These are phyloP conservation scores for Etheostoma spectabile DNA, from an alignment of 2,113 vertebrate genomes.

Conservation along the genomic window DNA sequence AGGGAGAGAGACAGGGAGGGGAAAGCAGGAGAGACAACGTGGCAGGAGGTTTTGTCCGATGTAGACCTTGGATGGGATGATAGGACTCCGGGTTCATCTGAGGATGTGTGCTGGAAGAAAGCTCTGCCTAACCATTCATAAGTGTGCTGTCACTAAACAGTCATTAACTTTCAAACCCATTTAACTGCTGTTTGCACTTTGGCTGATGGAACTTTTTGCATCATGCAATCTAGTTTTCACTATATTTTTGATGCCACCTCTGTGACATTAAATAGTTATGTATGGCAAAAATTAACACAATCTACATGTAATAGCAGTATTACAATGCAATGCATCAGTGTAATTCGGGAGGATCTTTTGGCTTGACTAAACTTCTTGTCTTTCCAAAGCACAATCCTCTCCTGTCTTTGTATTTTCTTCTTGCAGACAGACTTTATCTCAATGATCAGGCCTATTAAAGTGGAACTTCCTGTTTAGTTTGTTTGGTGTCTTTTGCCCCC, in stretches of 20 bases:
- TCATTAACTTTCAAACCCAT: constrained; percentile 56
- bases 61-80: constrained; percentile 59
- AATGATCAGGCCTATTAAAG: constrained; percentile 30
- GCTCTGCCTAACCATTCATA: constrained; percentile 29
- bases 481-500: no score
- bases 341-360: neutral
- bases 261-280: neutral
- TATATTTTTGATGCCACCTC: constrained; percentile 7
- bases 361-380: neutral
- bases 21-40: constrained; percentile 80
- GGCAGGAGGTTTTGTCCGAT: constrained; percentile 79
- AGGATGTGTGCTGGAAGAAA: constrained; percentile 66
- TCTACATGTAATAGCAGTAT: constrained; percentile 14
- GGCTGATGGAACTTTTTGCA: constrained; percentile 1
- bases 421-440: constrained; percentile 42
- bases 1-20: constrained; percentile 51
- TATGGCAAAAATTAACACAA: constrained; percentile 1
- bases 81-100: constrained; percentile 74
- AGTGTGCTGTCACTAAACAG: constrained; percentile 57
- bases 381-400: constrained; percentile 11
- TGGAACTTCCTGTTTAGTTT: constrained; percentile 58
- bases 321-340: neutral
- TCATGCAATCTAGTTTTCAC: constrained; percentile 53
- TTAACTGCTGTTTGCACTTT: constrained; percentile 64
- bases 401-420: constrained; percentile 13